Conservation (phyloP, 2,888 invertebrate genomes). For the Macrophya alboannulata region DNA sequence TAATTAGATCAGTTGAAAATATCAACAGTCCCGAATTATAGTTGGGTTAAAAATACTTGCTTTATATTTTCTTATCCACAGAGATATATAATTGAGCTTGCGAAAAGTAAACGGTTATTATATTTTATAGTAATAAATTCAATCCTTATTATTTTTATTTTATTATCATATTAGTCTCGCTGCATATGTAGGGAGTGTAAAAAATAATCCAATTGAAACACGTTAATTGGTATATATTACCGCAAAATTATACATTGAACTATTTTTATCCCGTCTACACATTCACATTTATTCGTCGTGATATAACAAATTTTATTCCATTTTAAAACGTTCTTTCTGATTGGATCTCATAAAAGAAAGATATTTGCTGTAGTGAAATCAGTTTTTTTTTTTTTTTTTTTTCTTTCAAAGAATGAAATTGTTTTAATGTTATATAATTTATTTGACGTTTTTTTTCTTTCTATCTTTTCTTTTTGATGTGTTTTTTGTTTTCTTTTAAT, state of each 20-base stretch:
- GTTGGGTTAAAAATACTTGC: neutral
- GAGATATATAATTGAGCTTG: neutral
- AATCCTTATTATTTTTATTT: no score
- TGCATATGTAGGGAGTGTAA: neutral
- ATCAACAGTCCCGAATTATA: constrained; percentile 21
- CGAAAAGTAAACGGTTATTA: neutral
- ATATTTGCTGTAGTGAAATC: no score
- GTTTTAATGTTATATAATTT: no score
- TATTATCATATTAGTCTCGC: no score
- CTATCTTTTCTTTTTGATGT: neutral
- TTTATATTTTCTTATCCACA: neutral
- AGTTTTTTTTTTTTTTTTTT: no score
- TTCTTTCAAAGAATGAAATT: no score
- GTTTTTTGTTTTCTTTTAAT: neutral
- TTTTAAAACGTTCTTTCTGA: no score
- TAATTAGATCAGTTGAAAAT: constrained; percentile 41
- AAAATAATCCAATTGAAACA: neutral
- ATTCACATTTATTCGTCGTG: neutral
- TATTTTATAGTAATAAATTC: no score
- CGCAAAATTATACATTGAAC: neutral
- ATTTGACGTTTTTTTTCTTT: no score
- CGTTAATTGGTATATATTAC: neutral
- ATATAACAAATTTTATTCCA: no score
- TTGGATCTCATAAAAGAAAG: neutral
- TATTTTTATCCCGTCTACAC: neutral